These are phyloP conservation scores for Struthidea cinerea DNA, from an alignment of 2,113 vertebrate genomes.

Conservation along the genomic window DNA sequence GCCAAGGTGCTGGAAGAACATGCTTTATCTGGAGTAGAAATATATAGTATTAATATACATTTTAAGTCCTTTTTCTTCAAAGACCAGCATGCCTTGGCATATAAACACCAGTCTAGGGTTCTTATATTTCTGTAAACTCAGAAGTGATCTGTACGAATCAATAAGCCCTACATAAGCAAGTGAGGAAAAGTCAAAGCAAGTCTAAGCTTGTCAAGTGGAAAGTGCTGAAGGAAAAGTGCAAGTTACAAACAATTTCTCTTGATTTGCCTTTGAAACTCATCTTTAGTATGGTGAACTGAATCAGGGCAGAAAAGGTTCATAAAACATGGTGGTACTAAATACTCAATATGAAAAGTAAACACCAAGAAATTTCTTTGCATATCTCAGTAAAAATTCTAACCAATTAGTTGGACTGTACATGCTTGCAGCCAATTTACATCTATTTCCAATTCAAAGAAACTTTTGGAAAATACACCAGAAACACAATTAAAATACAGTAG, in stretches of 20 bases:
- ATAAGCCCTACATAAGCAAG: not conserved
- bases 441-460: not conserved
- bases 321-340: not conserved
- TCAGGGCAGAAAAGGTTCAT: not conserved
- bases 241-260: not conserved
- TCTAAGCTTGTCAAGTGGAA: not conserved
- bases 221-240: not conserved
- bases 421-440: not conserved
- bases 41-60: not conserved
- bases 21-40: not conserved
- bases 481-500: not conserved
- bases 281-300: not conserved
- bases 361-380: not conserved
- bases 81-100: not conserved
- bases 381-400: not conserved
- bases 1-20: not conserved
- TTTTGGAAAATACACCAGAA: not conserved
- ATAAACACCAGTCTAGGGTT: not conserved
- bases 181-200: not conserved
- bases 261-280: not conserved
- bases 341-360: not conserved
- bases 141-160: not conserved
- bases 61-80: not conserved
- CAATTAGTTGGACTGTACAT: not conserved
- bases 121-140: not conserved